Percentiles rank a stretch among this genome's conserved stretches.
Evolutionary conservation across 2,888 invertebrate species (phyloP).

Genomic region (Limnephilus marmoratus): DNA sequence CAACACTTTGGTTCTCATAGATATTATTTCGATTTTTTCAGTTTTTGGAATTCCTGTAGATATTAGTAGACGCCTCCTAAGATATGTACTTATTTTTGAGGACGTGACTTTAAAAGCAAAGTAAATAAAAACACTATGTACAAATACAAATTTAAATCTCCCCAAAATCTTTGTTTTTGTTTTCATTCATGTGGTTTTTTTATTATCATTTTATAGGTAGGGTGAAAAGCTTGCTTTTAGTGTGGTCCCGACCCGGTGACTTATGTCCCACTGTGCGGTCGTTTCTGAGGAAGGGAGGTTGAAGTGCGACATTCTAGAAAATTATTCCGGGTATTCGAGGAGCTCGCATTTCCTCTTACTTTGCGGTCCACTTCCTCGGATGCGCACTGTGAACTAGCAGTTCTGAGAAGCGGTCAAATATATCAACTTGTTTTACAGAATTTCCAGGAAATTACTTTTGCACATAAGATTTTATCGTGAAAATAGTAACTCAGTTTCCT

Average conservation of each 20-base stretch:
- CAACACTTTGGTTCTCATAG: too few relatives aligned
- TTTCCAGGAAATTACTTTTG: neutral
- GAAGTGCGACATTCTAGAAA: neutral
- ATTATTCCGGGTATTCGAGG: neutral
- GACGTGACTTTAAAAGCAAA: too few relatives aligned
- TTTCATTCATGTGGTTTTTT: neutral
- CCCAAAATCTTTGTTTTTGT: neutral
- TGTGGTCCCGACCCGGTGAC: neutral
- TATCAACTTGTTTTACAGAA: neutral
- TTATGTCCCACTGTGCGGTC: neutral
- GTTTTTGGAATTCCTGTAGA: too few relatives aligned
- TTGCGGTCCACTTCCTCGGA: neutral
- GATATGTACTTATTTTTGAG: too few relatives aligned
- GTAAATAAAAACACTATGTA: neutral
- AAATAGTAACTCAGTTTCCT: neutral
- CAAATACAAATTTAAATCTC: neutral
- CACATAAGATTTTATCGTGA: neutral
- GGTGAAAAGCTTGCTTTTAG: neutral
- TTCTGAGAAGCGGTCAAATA: neutral
- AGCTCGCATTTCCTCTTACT: neutral
- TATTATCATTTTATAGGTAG: neutral
- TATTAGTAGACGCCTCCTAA: too few relatives aligned
- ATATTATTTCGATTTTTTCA: too few relatives aligned
- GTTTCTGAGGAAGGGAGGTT: neutral
- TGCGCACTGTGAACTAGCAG: neutral